Conservation (phyloP, 30 jellyfish, hydroid and myxozoan species). For the Aurelia sp. region DNA sequence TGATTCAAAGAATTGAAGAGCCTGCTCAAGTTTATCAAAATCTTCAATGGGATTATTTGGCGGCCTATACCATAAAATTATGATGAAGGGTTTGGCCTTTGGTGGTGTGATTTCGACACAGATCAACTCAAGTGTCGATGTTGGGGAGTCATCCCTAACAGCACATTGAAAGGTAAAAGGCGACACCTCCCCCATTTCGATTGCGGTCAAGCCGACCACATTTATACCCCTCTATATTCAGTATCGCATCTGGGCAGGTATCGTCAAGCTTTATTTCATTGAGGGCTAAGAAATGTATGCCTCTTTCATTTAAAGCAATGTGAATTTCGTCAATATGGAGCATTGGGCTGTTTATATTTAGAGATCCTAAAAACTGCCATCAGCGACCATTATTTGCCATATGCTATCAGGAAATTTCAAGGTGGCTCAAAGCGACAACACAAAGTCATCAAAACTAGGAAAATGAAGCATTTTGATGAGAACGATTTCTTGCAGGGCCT, state of each 20-base stretch:
- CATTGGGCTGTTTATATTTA: background rate
- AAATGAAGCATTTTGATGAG: too few species aligned
- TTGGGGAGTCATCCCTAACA: background rate
- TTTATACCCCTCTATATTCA: background rate
- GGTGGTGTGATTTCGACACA: background rate
- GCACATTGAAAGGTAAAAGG: background rate
- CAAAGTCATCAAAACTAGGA: too few species aligned
- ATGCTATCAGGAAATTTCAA: too few species aligned
- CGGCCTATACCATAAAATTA: background rate
- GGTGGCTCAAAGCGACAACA: too few species aligned
- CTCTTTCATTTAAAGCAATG: background rate
- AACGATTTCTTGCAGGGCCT: too few species aligned
- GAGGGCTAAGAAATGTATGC: background rate
- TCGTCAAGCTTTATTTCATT: background rate
- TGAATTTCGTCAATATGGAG: constrained; percentile 1
- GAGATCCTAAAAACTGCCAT: too few species aligned
- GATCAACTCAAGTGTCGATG: constrained; percentile 9
- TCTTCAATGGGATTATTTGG: background rate
- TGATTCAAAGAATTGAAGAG: background rate
- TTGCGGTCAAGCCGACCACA: background rate
- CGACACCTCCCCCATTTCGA: background rate
- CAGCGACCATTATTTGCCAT: too few species aligned
- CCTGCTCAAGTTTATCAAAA: background rate
- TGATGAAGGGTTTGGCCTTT: background rate
- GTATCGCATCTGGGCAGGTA: background rate